These are phyloP conservation scores for Cyprinodon diabolis DNA, from an alignment of 2,797 vertebrate genomes.

Conservation along the genomic window DNA sequence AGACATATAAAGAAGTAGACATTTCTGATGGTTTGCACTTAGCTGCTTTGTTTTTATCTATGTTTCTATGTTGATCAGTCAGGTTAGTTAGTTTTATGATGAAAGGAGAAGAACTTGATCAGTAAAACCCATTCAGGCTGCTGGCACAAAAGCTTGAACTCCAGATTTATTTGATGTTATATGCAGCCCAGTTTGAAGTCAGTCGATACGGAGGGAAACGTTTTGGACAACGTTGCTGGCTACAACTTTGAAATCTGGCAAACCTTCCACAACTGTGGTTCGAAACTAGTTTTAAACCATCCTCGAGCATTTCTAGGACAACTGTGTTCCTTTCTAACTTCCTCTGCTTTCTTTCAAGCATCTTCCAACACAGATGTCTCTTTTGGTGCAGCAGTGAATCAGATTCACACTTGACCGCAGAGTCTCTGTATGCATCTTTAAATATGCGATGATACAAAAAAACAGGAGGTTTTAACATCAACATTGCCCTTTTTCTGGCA, in stretches of 20 bases:
- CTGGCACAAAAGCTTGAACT: not conserved
- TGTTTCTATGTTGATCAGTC: not conserved
- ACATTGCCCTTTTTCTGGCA: not conserved
- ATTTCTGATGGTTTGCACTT: not conserved
- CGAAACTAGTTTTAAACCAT: constrained; percentile 70
- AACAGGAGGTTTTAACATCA: not conserved
- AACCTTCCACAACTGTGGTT: constrained; percentile 49
- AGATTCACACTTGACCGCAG: constrained; percentile 15
- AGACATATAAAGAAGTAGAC: not conserved
- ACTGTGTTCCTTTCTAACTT: constrained; percentile 50
- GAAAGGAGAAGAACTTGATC: not conserved
- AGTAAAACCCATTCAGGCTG: not conserved
- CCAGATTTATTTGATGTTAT: not conserved
- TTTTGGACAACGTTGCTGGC: not conserved
- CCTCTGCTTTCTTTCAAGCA: constrained; percentile 47
- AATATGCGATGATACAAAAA: not conserved
- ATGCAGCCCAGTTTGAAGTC: not conserved
- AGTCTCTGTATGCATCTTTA: constrained; percentile 12
- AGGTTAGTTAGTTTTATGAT: not conserved
- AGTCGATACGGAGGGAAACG: not conserved
- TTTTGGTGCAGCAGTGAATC: constrained; percentile 37
- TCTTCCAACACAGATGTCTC: constrained; percentile 52
- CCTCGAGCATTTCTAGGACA: constrained; percentile 72
- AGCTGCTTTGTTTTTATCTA: not conserved
- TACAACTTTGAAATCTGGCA: constrained; percentile 50